Evolutionary conservation across 2,888 invertebrate species (phyloP), one percentile per base, ranked within the genome.

Genomic region (Drosophila antonietae): DNA sequence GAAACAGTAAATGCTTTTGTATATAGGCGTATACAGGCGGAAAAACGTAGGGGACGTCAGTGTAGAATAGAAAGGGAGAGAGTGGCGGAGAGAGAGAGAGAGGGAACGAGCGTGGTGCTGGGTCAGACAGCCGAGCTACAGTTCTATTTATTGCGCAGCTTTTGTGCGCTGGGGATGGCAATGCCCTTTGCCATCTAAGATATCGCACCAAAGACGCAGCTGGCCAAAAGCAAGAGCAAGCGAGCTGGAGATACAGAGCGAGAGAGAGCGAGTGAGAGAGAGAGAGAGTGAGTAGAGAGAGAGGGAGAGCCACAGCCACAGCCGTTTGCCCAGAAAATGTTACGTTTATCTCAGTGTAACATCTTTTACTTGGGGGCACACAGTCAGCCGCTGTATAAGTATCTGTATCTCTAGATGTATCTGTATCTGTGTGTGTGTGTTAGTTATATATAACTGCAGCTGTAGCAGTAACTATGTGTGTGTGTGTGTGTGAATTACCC

Each of bases 101-200:
- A 9, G 3, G 23, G 15, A 37, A 39, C 1, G 6, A 23, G 57
- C 43, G 18, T 14, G 46, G 49, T 57, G 77, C 70, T 77, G 77
- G 77, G 77, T 77, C 77, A 77, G 78, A 75, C 75, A 76, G 68
- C 68, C 60, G 44, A 71, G 59, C 76, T 73, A 71, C 71, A 78
- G 79, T 75, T 80, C 88, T 88, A 88, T 85, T 85, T 85, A 85
- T 88, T 86, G 85, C 85, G 83, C 88, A 83, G 83, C 83, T 84
- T 83, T 87, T 83, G 85, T 87, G 84, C 82, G 85, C 83, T 78
- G 73, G 70, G 75, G 78, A 89, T 88, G 91, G 85, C 91, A 91
- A 91, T 90, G 91, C 89, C 91, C 91, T 91, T 90, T 91, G 80
- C 83, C 81, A 91, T 91, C 91, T 90, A 61, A 91, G 90, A 90